phyloP scores from a whole-genome alignment of 2,888 invertebrate genomes.

The Camponotus fellah region DNA sequence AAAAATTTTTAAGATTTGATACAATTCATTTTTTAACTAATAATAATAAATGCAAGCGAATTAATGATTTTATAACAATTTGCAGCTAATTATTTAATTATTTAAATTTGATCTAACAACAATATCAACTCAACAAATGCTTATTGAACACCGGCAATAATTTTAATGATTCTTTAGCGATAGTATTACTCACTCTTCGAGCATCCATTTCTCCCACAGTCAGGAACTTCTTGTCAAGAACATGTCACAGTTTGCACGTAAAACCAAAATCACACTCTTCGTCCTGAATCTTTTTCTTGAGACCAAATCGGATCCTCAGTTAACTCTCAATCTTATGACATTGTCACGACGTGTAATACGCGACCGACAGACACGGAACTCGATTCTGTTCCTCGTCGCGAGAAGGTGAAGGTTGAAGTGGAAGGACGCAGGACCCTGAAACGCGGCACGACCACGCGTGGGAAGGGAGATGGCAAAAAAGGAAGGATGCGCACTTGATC shows the following conservation, averaged over 20 bases:
- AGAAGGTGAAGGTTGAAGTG: conserved; percentile 52
- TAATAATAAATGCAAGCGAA: not conserved
- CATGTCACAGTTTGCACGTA: conserved; percentile 76
- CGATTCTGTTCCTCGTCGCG: conserved; percentile 27
- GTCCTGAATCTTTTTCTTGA: not conserved
- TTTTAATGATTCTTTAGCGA: not conserved
- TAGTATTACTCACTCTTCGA: conserved; percentile 80
- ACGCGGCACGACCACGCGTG: conserved; percentile 55
- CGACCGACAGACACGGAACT: conserved; percentile 25
- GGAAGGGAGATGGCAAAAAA: conserved; percentile 68
- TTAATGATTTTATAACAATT: conserved; percentile 24
- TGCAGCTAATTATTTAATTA: not conserved
- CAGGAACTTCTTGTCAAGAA: conserved; percentile 72
- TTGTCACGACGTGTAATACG: conserved; percentile 33
- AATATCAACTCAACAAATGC: not conserved
- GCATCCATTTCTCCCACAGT: conserved; percentile 78
- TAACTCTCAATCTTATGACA: conserved; percentile 3
- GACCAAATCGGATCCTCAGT: not conserved
- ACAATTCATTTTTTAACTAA: conserved; percentile 10
- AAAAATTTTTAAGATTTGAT: not conserved
- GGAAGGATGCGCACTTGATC: conserved; percentile 81
- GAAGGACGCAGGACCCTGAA: conserved; percentile 49
- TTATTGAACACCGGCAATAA: not conserved
- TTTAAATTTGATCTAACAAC: not conserved
- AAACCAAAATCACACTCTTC: conserved; percentile 56